Percentiles rank a stretch among this genome's conserved stretches.
phyloP scores from a whole-genome alignment of 2,797 vertebrate species.

The Melanotaenia pygmaea region DNA sequence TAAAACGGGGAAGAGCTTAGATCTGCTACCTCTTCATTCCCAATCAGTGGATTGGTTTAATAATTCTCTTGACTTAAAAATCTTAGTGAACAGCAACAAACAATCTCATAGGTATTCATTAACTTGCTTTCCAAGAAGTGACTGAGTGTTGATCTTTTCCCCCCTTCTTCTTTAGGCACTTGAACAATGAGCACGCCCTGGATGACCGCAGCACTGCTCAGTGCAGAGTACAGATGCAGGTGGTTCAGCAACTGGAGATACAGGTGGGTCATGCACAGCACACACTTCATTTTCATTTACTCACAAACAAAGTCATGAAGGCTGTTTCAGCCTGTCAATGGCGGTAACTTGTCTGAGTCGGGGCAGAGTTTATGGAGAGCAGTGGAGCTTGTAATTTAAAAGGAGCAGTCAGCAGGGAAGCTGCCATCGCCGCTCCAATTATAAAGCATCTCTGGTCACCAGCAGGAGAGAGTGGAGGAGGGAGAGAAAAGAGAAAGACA shows the following conservation, averaged over 20 bases:
- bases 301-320: slow-evolving; percentile 57
- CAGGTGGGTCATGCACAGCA: slow-evolving; percentile 84
- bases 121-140: slow-evolving; percentile 15
- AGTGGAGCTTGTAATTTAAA: slow-evolving; percentile 85
- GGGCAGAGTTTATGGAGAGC: slow-evolving; percentile 81
- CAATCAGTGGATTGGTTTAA: slow-evolving; percentile 24
- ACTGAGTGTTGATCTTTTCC: slow-evolving; percentile 16
- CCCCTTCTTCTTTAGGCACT: slow-evolving; percentile 85
- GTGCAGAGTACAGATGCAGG: slow-evolving; percentile 99
- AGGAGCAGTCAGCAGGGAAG: slow-evolving; percentile 82
- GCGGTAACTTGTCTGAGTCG: slow-evolving; percentile 67
- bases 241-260: slow-evolving; percentile 99
- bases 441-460: slow-evolving; percentile 82
- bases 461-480: slow-evolving; percentile 47
- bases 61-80: slow-evolving; percentile 18
- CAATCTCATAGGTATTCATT: slow-evolving; percentile 11
- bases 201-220: slow-evolving; percentile 99
- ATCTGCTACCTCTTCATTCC: slow-evolving; percentile 40
- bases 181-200: slow-evolving; percentile 97
- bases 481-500: slow-evolving; percentile 21
- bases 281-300: slow-evolving; percentile 38
- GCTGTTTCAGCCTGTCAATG: slow-evolving; percentile 56
- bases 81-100: slow-evolving; percentile 34
- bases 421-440: slow-evolving; percentile 87
- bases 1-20: slow-evolving; percentile 31